phyloP scores from a whole-genome alignment of 2,888 invertebrate genomes.

The Melangyna quadrimaculata region DNA sequence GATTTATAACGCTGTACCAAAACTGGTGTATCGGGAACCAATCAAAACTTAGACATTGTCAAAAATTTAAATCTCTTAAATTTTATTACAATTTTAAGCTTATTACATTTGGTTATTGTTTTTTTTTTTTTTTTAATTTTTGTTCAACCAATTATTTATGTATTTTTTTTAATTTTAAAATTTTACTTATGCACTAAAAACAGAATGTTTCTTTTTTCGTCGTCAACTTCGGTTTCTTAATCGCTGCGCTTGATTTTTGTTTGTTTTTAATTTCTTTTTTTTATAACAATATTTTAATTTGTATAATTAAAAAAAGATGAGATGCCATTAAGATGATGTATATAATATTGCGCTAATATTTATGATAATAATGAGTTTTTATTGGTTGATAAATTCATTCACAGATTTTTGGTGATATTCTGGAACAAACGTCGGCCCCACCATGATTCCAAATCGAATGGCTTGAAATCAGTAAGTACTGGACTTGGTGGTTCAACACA shows the following conservation, averaged over 20 bases:
- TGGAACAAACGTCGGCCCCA: slow-evolving; percentile 93
- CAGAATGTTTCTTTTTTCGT: slow-evolving; percentile 54
- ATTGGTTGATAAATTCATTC: slow-evolving; percentile 74
- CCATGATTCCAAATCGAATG: slow-evolving; percentile 95
- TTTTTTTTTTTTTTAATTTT: background rate
- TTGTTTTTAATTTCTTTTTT: background rate
- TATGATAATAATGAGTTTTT: slow-evolving; percentile 12
- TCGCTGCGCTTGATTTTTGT: background rate
- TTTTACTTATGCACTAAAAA: slow-evolving; percentile 59
- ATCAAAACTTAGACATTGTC: too few relatives aligned
- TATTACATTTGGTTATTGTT: background rate
- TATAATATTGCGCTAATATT: slow-evolving; percentile 46
- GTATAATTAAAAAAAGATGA: slow-evolving; percentile 20
- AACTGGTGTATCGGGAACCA: too few relatives aligned
- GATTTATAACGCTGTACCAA: too few relatives aligned
- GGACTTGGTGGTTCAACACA: slow-evolving; percentile 89
- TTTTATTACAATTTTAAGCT: slow-evolving; percentile 9
- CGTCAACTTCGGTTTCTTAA: slow-evolving; percentile 9
- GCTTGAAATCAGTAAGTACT: slow-evolving; percentile 89
- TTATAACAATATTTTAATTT: background rate
- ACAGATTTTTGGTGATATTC: slow-evolving; percentile 91
- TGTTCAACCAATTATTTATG: slow-evolving; percentile 8
- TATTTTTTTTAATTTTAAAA: slow-evolving; percentile 6
- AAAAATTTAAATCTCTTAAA: background rate
- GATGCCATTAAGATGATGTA: slow-evolving; percentile 39